Base-by-base conservation (phyloP, 2,797 vertebrate species). In the Momotus momota region DNA sequence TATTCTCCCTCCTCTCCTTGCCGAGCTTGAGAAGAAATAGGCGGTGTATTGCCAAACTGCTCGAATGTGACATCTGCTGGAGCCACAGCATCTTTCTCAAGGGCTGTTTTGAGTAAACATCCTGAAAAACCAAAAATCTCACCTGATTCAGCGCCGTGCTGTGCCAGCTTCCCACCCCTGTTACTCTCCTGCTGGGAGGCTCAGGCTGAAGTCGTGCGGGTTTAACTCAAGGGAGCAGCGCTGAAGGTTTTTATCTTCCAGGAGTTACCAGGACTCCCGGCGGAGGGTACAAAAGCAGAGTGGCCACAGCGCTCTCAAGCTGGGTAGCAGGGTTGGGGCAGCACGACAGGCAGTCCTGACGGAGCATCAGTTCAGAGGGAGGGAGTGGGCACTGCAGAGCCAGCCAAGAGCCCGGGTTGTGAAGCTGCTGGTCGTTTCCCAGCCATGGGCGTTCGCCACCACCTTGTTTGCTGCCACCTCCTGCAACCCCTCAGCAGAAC, bases 61-160 rank as follows among this genome's bases (percentile, higher is more conserved):
- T 94, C 95, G 91, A 93, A 84, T 96, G 94, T 95, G 86, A 86
- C 88, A 64, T 26, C 60, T 86, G 86, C 88, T 92, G 51, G 82
- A 95, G 88, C 94, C 93, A 67, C 6, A 82, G 90, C 95, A 96
- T 88, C 95, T 94, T 97, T 91, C 93, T 95, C 78, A 83, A 86
- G 94, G 91, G 88, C 67, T 96, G 74, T 64, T 95, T 94, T 69
- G 77, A 93, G 95, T 86, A 93, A 96, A 95, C 84, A 96, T 75
- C 74, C 79, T 78, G 92, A 35, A 89, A 92, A 96, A 95, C 67
- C 88, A 92, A 91, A 96, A 86, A 48, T 67, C 90, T 89, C 75
- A 77, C 93, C 89, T 96, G 91, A 96, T 94, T 96, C 89, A 91
- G 72, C 43, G 1, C 80, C 86, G 73, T 80, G 78, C 93, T 81